These are phyloP conservation scores for Aporrectodea caliginosa DNA, from an alignment of 1,140 invertebrate genomes.

Conservation along the genomic window DNA sequence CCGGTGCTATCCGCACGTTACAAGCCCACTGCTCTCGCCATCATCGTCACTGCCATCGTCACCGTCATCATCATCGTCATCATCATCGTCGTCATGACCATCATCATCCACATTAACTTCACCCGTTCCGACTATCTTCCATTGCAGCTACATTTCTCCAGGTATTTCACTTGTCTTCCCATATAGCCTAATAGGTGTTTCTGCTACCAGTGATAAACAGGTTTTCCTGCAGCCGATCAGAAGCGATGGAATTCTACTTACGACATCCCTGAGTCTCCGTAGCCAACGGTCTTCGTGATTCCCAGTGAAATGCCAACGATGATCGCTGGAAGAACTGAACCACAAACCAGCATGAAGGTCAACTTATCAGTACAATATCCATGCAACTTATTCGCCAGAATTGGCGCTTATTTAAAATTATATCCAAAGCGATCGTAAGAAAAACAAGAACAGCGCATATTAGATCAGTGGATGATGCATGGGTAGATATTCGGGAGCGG, in stretches of 20 bases:
- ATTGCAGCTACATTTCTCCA: too few species aligned
- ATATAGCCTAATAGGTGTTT: too few species aligned
- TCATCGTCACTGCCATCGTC: too few species aligned
- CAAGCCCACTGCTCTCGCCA: too few species aligned
- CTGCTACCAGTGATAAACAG: too few species aligned
- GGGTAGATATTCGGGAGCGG: background rate
- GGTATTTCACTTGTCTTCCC: too few species aligned
- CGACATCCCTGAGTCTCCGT: conserved; percentile 20
- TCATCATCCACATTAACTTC: background rate
- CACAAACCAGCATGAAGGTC: background rate
- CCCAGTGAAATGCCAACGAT: conserved; percentile 27
- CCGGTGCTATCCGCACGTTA: too few species aligned
- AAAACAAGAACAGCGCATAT: background rate
- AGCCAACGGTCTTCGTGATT: conserved; percentile 18
- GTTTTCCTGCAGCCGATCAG: background rate
- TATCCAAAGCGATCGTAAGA: too few species aligned
- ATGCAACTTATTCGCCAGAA: background rate
- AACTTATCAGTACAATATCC: background rate
- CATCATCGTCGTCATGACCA: background rate
- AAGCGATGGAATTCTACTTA: background rate
- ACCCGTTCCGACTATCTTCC: background rate
- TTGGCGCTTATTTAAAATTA: too few species aligned
- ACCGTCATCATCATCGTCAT: too few species aligned
- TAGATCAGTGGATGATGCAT: background rate
- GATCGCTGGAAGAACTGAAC: conserved; percentile 26